These are phyloP conservation scores for Pteria penguin DNA, from an alignment of 2,888 invertebrate genomes.

Conservation along the genomic window DNA sequence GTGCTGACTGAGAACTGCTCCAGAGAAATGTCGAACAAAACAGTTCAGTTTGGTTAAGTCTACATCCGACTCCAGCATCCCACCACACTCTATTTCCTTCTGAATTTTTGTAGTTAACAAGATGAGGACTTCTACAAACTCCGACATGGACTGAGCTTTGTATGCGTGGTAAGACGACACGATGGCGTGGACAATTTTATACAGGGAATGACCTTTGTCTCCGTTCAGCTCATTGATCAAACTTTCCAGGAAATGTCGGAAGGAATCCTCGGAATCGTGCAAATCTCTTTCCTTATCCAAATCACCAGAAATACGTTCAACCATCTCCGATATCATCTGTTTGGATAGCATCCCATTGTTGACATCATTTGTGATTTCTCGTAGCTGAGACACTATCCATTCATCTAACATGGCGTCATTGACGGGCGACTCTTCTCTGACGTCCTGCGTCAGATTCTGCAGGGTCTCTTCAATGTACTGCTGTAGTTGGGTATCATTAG, in stretches of 20 bases:
- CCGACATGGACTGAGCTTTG: slow-evolving; percentile 14
- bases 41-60: slow-evolving; percentile 9
- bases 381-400: slow-evolving; percentile 56
- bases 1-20: slow-evolving; percentile 11
- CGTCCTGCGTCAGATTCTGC: slow-evolving; percentile 29
- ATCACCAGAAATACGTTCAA: slow-evolving; percentile 46
- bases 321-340: slow-evolving; percentile 49
- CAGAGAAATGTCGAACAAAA: slow-evolving; percentile 6
- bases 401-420: slow-evolving; percentile 58
- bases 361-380: slow-evolving; percentile 53
- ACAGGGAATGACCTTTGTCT: slow-evolving; percentile 21
- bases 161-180: slow-evolving; percentile 41
- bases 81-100: slow-evolving; percentile 3
- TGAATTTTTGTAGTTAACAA: slow-evolving; percentile 18
- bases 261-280: neutral
- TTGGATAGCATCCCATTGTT: slow-evolving; percentile 49
- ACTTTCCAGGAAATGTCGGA: slow-evolving; percentile 21
- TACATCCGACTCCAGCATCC: slow-evolving; percentile 15
- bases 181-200: slow-evolving; percentile 46
- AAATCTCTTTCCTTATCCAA: slow-evolving; percentile 14
- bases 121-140: slow-evolving; percentile 28
- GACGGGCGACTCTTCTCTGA: slow-evolving; percentile 39
- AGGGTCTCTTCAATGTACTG: slow-evolving; percentile 55
- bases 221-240: slow-evolving; percentile 34
- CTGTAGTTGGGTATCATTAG: slow-evolving; percentile 21